Evolutionary conservation across 2,888 invertebrate species (phyloP), one percentile per base, ranked within the genome.

Genomic region (Campaea margaritaria): DNA sequence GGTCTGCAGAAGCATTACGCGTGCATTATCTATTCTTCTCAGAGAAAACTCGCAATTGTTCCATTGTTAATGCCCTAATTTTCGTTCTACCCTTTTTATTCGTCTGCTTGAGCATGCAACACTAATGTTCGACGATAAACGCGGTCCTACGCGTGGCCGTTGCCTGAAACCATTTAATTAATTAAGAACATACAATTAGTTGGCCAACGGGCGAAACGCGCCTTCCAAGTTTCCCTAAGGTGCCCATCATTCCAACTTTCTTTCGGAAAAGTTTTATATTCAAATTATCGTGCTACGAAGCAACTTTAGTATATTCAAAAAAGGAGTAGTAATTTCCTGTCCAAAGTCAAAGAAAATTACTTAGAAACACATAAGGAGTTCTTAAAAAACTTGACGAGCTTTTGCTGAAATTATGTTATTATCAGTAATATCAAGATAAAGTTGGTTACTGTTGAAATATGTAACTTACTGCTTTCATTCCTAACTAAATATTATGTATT

Each of bases 141-240:
- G 54, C 47, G 46, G 36, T 49, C 38, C 52, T 38, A 36, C 53
- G 47, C 45, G 52, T 57, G 61, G 68, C 65, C 68, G 67, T 69
- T 67, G 67, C 66, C 73, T 65, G 69, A 67, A 75, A 74, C 67
- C 70, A 71, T 80, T 81, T 78, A 81, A 82, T 82, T 82, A 73
- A 81, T 82, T 82, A 83, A 65, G 72, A 74, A 72, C 69, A 73
- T 75, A 81, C 76, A 81, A 80, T 81, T 78, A 80, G 74, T 67
- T 66, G 65, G 69, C 54, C 68, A 69, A 69, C 71, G 64, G 68
- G 67, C 68, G 66, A 71, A 74, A 69, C 68, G 69, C 72, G 70
- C 62, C 64, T 64, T 43, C 58, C 54, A 54, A 49, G 48, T 61
- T 49, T 72, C 60, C 62, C 68, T 75, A 68, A 49, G 72, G 75